Percentiles rank a stretch among this genome's conserved stretches.
phyloP scores from a whole-genome alignment of 2,113 vertebrate species.

The Benitochromis conjunctus region DNA sequence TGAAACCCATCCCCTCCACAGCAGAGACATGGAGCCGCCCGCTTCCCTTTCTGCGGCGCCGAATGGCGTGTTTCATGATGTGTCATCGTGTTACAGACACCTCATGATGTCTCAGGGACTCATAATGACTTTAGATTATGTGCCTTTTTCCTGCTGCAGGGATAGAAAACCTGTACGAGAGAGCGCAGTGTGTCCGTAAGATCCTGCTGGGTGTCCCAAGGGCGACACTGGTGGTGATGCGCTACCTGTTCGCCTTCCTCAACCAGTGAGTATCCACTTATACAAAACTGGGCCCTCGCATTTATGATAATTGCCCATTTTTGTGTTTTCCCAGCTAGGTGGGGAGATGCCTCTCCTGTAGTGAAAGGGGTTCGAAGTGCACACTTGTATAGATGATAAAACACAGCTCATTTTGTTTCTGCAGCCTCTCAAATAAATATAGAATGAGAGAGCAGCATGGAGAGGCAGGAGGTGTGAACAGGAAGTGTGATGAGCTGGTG shows the following conservation, averaged over 20 bases:
- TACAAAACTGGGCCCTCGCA: neutral
- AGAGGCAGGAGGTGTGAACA: conserved; percentile 40
- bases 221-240: conserved; percentile 92
- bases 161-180: conserved; percentile 94
- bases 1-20: conserved; percentile 6
- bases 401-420: conserved; percentile 10
- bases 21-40: neutral
- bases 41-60: neutral
- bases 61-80: neutral
- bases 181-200: conserved; percentile 93
- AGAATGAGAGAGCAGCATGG: conserved; percentile 15
- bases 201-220: conserved; percentile 89
- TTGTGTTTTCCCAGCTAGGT: neutral
- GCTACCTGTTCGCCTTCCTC: conserved; percentile 98
- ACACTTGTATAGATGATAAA: conserved; percentile 8
- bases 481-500: conserved; percentile 43
- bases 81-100: neutral
- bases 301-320: neutral
- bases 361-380: neutral
- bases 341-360: neutral
- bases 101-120: neutral
- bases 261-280: conserved; percentile 88
- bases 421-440: conserved; percentile 41
- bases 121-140: neutral
- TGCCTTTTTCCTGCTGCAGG: conserved; percentile 70